Evolutionary conservation across 2,888 invertebrate genomes (phyloP), one percentile per base, ranked within the genome.

Genomic region (Lasioglossum lativentre): DNA sequence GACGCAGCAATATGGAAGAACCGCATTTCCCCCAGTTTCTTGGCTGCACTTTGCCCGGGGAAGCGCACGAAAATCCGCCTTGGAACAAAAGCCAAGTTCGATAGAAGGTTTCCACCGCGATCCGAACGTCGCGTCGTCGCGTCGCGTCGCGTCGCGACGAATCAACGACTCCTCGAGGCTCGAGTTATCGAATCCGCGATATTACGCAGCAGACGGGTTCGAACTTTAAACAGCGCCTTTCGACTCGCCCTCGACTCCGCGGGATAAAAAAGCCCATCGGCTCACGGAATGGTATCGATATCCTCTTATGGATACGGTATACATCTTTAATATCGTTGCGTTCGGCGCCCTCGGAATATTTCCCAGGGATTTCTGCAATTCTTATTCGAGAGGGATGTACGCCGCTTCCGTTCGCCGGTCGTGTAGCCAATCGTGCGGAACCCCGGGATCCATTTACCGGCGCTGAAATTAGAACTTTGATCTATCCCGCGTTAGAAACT

Each of bases 271-370:
- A 85, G 77, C 47, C 42, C 56, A 42, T 68, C 38, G 81, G 19
- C 47, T 68, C 76, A 74, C 23, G 68, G 66, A 63, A 47, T 52
- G 34, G 82, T 82, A 86, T 86, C 86, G 75, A 86, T 86, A 86
- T 86, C 86, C 86, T 82, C 79, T 86, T 83, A 82, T 63, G 66
- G 82, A 82, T 79, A 79, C 74, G 76, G 70, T 82, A 86, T 86
- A 80, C 79, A 86, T 83, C 86, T 86, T 86, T 86, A 86, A 86
- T 86, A 86, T 86, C 82, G 56, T 73, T 47, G 63, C 74, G 63
- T 68, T 73, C 70, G 56, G 42, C n/a, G 38, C 56, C n/a, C 77
- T 72, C 78, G 66, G 78, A 78, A 86, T 80, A 81, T 78, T 63
- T 75, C 78, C 38, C 27, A 16, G 47, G 66, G 74, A 82, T 86